These are phyloP conservation scores for Hydrolagus affinis DNA, from an alignment of 2,113 vertebrate species.

Conservation along the genomic window DNA sequence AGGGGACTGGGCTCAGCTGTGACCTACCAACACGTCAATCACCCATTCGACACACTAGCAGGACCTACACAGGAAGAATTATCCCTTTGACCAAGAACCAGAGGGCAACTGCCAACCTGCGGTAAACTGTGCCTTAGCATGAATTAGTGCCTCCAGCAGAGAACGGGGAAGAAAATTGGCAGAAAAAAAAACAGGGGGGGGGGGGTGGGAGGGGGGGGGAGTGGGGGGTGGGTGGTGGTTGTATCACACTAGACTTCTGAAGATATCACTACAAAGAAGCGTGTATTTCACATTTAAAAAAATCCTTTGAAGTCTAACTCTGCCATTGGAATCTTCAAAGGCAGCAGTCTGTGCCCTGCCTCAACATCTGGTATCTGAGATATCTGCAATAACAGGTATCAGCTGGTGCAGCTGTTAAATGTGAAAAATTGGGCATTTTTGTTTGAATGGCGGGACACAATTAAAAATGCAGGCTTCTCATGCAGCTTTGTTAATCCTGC, in stretches of 20 bases:
- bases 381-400: constrained; percentile 23
- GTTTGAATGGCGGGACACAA: constrained; percentile 29
- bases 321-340: constrained; percentile 28
- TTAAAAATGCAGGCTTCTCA: constrained; percentile 15
- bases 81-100: too few species aligned
- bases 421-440: constrained; percentile 31
- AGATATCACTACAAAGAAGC: constrained; percentile 26
- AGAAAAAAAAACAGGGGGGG: constrained; percentile 43
- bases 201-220: neutral
- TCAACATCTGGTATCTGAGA: constrained; percentile 30
- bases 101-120: too few species aligned
- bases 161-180: constrained; percentile 56
- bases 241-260: neutral
- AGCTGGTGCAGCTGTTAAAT: constrained; percentile 20
- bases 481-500: constrained; percentile 27
- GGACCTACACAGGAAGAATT: too few species aligned
- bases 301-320: constrained; percentile 4
- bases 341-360: constrained; percentile 4
- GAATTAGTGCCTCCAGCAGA: too few species aligned
- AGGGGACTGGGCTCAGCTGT: too few species aligned
- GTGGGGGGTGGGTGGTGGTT: neutral
- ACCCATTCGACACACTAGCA: too few species aligned
- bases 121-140: too few species aligned
- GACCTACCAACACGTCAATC: too few species aligned
- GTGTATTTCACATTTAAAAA: constrained; percentile 23